Conservation (phyloP, 1,140 invertebrate genomes). For the Heliconius hermathena region DNA sequence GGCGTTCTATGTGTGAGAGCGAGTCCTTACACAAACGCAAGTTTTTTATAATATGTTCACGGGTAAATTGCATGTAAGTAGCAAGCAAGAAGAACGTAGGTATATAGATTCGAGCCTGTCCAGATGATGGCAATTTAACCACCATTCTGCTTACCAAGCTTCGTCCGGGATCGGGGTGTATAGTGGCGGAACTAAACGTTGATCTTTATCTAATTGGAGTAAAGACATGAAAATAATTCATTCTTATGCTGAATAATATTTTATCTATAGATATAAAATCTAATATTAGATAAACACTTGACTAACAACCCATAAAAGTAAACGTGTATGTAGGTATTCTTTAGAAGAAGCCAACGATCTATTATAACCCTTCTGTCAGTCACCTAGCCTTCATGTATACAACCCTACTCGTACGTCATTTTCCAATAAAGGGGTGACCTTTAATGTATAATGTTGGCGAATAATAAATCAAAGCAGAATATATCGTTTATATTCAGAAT, state of each 20-base stretch:
- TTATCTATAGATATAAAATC: neutral
- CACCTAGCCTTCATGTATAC: constrained; percentile 41
- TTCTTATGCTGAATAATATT: neutral
- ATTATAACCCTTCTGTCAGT: constrained; percentile 52
- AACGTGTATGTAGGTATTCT: constrained; percentile 9
- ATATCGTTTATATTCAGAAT: neutral
- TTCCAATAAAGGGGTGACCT: constrained; percentile 20
- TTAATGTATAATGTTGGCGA: constrained; percentile 17
- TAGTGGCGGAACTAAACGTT: neutral
- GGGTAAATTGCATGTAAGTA: too few species aligned
- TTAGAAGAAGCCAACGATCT: constrained; percentile 52
- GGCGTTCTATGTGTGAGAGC: too few species aligned
- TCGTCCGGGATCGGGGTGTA: neutral
- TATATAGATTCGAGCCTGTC: too few species aligned
- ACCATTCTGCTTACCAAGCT: too few species aligned
- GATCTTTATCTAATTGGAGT: too few species aligned
- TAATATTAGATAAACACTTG: neutral
- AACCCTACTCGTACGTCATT: constrained; percentile 37
- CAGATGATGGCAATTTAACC: too few species aligned
- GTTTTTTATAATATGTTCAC: too few species aligned
- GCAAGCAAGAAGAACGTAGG: too few species aligned
- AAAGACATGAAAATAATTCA: too few species aligned
- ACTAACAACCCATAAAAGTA: constrained; percentile 10
- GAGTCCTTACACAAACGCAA: too few species aligned
- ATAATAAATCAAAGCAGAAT: constrained; percentile 5